phyloP scores from a whole-genome alignment of 1,140 invertebrate species.

The Saccostrea echinata region DNA sequence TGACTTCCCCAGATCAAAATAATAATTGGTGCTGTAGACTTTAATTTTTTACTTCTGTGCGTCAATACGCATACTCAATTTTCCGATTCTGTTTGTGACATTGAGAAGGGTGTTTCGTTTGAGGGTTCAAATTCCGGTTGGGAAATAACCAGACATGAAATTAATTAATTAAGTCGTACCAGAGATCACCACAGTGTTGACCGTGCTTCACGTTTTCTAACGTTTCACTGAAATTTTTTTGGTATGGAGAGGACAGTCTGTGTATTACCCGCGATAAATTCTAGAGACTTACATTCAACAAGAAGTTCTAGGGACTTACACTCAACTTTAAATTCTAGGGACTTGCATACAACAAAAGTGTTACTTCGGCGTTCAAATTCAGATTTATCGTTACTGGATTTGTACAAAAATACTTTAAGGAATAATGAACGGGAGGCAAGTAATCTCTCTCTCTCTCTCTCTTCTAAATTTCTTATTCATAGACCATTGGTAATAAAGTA shows the following conservation, averaged over 20 bases:
- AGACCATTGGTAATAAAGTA: too few species aligned
- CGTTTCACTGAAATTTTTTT: neutral
- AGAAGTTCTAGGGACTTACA: neutral
- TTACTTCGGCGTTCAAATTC: neutral
- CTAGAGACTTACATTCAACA: neutral
- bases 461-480: neutral
- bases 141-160: neutral
- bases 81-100: neutral
- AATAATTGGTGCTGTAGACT: neutral
- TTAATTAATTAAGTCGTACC: conserved; percentile 9
- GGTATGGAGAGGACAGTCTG: neutral
- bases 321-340: too few species aligned
- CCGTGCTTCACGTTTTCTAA: neutral
- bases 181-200: neutral
- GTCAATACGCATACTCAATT: neutral
- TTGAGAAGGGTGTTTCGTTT: neutral
- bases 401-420: neutral
- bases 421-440: conserved; percentile 12
- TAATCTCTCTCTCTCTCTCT: conserved; percentile 6
- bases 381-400: neutral
- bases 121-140: neutral
- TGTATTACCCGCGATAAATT: neutral
- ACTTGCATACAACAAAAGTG: neutral
- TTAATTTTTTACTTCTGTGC: neutral
- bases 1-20: neutral